Evolutionary conservation across 2,888 invertebrate species (phyloP), one percentile per base, ranked within the genome.

Genomic region (Ferdinandea cuprea): DNA sequence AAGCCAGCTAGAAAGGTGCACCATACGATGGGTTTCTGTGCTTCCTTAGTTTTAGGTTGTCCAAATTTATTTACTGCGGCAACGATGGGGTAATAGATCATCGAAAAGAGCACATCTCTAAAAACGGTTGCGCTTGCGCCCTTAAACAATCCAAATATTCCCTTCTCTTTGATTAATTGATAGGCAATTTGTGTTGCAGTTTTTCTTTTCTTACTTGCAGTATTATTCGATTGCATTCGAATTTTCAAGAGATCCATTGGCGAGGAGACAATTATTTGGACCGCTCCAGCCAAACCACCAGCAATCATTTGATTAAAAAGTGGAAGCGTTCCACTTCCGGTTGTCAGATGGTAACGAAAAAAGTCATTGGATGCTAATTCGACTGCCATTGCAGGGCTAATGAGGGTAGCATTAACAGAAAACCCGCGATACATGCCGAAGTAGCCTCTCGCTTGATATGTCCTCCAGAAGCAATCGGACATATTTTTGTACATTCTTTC

Each of bases 171-270:
- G 0, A 99, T 86, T 66, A 99, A 92, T 77, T 94, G 93, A 72
- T 93, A 88, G 0, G 98, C 96, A 76, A 99, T 92, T 86, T 94
- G 92, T 71, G 96, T 94, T 0, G 98, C 98, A 1, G 97, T 90
- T 86, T 94, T 95, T 77, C 93, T 92, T 17, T 95, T 89, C 5
- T 91, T 91, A 89, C 93, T 96, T 50, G 97, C 92, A 88, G 98
- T 92, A 15, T 98, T 98, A 46, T 98, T 97, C 91, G 99, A 98
- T 92, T 99, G 99, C 94, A 99, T 95, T 92, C 99, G 99, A 88
- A 99, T 99, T 92, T 99, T 99, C 8, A 99, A 92, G 85, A 99
- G 93, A 91, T 99, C 99, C 99, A 99, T 99, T 3, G 99, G 99
- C 1, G 99, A 99, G 13, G 99, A 99, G 83, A 99, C 94, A 56